These are phyloP conservation scores for Acrocephalus arundinaceus DNA, from an alignment of 2,113 vertebrate species.

Conservation along the genomic window DNA sequence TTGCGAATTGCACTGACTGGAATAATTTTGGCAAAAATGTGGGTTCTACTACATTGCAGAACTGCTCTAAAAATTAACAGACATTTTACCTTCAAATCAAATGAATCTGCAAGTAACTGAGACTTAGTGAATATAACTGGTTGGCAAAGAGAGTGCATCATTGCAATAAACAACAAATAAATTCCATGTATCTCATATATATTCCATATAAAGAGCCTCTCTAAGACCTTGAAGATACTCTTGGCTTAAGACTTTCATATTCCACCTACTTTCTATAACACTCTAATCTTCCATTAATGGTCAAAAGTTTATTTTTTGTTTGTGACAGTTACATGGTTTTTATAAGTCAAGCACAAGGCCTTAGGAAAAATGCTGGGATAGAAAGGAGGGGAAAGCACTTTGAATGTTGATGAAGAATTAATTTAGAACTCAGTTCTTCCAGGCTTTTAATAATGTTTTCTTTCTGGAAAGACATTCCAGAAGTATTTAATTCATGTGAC, in stretches of 20 bases:
- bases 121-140: neutral
- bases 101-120: neutral
- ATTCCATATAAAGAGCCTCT: neutral
- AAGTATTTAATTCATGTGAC: constrained; percentile 27
- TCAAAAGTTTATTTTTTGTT: constrained; percentile 8
- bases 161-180: neutral
- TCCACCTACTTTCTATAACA: neutral
- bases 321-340: neutral
- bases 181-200: neutral
- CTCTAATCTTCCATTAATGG: neutral
- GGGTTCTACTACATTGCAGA: neutral
- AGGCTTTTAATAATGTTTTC: constrained; percentile 44
- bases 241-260: neutral
- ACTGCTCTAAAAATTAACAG: neutral
- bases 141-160: neutral
- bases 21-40: neutral
- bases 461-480: constrained; percentile 32
- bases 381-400: neutral
- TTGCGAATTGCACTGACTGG: neutral
- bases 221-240: neutral
- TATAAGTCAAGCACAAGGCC: neutral
- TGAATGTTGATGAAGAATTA: constrained; percentile 4
- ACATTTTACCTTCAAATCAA: neutral
- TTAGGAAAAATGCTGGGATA: neutral
- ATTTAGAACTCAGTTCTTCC: constrained; percentile 1